Conservation (phyloP, 2,797 vertebrate species). For the Premnoplex brunnescens region DNA sequence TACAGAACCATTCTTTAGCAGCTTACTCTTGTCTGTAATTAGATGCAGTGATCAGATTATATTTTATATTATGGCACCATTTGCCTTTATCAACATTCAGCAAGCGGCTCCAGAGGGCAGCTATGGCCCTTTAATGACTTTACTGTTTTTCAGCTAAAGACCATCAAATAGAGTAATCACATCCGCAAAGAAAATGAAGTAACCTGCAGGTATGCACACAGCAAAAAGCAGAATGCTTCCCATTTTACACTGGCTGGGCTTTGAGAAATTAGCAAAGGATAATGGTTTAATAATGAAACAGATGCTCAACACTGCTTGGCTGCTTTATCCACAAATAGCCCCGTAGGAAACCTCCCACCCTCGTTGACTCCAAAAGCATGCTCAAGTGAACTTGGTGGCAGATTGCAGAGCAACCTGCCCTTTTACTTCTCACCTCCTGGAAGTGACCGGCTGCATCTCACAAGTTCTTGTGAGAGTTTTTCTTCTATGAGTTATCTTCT, state of each 20-base stretch:
- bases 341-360: not conserved
- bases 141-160: not conserved
- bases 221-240: not conserved
- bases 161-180: not conserved
- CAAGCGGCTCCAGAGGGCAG: constrained; percentile 21
- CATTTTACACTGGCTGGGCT: not conserved
- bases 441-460: not conserved
- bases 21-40: constrained; percentile 54
- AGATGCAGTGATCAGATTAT: constrained; percentile 45
- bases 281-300: constrained; percentile 61
- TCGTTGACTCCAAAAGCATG: not conserved
- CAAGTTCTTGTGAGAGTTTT: not conserved
- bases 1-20: constrained; percentile 18
- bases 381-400: not conserved
- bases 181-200: constrained; percentile 9
- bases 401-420: not conserved
- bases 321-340: not conserved
- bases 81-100: constrained; percentile 40
- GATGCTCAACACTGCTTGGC: constrained; percentile 5
- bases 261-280: constrained; percentile 44
- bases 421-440: constrained; percentile 13
- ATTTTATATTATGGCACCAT: constrained; percentile 21
- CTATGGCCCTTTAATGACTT: constrained; percentile 34
- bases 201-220: not conserved
- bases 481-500: too few relatives aligned